These are phyloP conservation scores for Poeciliopsis paucimaculata DNA, from an alignment of 2,797 vertebrate species.

Conservation along the genomic window DNA sequence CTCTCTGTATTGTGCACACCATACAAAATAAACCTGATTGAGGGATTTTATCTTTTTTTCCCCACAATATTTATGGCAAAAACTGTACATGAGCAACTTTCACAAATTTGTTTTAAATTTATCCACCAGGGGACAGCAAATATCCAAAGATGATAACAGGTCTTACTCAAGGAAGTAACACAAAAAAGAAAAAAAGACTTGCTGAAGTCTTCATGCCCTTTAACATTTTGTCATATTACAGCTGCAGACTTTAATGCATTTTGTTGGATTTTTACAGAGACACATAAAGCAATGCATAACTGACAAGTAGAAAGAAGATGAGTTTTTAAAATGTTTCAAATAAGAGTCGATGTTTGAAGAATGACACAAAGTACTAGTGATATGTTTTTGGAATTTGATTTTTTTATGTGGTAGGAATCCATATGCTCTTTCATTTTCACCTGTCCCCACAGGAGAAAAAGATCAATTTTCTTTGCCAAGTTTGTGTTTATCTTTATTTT, in stretches of 20 bases:
- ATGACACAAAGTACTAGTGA: no score
- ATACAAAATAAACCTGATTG: no score
- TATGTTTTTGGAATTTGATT: no score
- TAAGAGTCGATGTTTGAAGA: neutral
- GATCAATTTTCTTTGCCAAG: no score
- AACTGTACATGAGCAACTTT: neutral
- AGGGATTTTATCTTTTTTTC: no score
- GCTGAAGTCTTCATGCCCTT: neutral
- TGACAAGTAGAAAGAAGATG: neutral
- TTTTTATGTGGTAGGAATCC: no score
- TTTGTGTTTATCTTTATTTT: no score
- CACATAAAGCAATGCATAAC: neutral
- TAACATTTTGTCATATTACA: neutral
- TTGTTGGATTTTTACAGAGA: neutral
- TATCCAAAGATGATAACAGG: neutral
- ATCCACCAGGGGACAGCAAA: slow-evolving; percentile 60
- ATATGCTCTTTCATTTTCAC: no score
- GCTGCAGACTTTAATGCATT: neutral
- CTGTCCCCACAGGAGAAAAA: no score
- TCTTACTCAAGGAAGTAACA: neutral
- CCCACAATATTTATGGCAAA: neutral
- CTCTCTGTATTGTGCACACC: no score
- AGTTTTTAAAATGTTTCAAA: neutral
- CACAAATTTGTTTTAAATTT: neutral
- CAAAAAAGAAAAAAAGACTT: neutral